phyloP scores from a whole-genome alignment of 1,140 invertebrate species.

The Polypedilum vanderplanki region DNA sequence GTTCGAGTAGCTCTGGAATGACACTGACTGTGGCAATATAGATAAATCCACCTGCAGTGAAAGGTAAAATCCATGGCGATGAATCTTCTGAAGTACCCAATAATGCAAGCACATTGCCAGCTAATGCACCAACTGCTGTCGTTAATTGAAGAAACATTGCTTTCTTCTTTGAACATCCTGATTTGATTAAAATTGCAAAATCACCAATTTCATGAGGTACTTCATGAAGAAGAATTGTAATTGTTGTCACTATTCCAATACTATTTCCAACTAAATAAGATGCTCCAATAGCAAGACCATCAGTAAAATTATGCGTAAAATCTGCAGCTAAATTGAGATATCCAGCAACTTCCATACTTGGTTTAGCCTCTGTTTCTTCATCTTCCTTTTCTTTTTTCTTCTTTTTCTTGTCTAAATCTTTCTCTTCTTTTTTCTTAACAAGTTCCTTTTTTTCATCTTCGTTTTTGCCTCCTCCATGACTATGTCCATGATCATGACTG shows the following conservation, averaged over 20 bases:
- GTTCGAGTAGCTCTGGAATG: conserved; percentile 84
- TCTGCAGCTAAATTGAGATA: conserved; percentile 94
- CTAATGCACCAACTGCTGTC: conserved; percentile 90
- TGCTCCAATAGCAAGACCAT: conserved; percentile 89
- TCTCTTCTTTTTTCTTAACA: conserved; percentile 40
- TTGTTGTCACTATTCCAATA: conserved; percentile 83
- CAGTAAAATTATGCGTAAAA: conserved; percentile 95
- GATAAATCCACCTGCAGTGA: conserved; percentile 92
- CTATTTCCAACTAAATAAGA: conserved; percentile 84
- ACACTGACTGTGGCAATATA: conserved; percentile 92
- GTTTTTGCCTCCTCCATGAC: conserved; percentile 44
- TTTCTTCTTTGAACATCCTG: conserved; percentile 84
- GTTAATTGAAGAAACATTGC: conserved; percentile 85
- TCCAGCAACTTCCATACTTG: conserved; percentile 66
- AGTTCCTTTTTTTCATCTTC: conserved; percentile 37
- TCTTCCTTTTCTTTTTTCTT: conserved; percentile 44
- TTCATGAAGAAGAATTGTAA: conserved; percentile 87
- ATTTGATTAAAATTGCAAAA: conserved; percentile 90
- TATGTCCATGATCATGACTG: conserved; percentile 56
- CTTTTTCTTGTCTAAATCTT: conserved; percentile 42
- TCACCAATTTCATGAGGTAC: conserved; percentile 97
- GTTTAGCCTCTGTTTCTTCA: conserved; percentile 41
- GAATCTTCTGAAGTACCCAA: conserved; percentile 53
- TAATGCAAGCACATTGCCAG: conserved; percentile 82
- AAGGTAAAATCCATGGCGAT: conserved; percentile 90